A percentile compares a stretch with the other conserved stretches of the same genome.
Conservation (phyloP, 1,140 invertebrate species). For the Amphibalanus amphitrite region DNA sequence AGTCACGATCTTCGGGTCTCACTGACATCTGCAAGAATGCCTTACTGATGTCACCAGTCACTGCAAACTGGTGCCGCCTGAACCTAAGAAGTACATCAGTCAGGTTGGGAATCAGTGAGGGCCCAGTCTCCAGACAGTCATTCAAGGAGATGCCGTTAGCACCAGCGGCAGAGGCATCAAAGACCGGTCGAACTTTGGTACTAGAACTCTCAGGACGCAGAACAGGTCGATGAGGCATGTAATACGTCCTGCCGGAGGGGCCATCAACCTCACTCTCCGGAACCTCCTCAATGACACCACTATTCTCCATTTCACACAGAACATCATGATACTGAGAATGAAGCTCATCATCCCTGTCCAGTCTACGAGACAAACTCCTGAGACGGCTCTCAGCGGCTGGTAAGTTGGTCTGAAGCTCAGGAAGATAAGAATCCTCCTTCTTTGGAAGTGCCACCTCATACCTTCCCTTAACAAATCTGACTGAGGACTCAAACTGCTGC, state of each 20-base stretch:
- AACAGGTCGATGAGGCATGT: neutral
- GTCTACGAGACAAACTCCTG: neutral
- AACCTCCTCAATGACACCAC: neutral
- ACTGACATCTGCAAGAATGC: neutral
- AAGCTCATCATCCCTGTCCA: neutral
- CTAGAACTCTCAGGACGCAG: neutral
- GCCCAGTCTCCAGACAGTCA: neutral
- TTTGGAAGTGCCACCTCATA: neutral
- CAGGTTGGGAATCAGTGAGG: neutral
- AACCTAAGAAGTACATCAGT: neutral
- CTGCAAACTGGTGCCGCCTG: neutral
- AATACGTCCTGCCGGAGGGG: neutral
- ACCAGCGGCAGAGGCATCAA: neutral
- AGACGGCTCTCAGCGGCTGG: neutral
- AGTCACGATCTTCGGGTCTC: neutral
- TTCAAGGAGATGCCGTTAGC: neutral
- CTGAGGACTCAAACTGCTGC: neutral
- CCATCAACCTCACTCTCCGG: neutral
- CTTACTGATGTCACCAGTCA: neutral
- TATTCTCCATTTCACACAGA: neutral
- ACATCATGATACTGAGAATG: neutral
- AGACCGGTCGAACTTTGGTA: neutral
- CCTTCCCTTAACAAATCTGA: neutral
- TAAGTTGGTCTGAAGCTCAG: neutral
- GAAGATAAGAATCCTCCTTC: neutral